phyloP scores from a whole-genome alignment of 1,140 invertebrate genomes.

The Lordiphosa collinella region DNA sequence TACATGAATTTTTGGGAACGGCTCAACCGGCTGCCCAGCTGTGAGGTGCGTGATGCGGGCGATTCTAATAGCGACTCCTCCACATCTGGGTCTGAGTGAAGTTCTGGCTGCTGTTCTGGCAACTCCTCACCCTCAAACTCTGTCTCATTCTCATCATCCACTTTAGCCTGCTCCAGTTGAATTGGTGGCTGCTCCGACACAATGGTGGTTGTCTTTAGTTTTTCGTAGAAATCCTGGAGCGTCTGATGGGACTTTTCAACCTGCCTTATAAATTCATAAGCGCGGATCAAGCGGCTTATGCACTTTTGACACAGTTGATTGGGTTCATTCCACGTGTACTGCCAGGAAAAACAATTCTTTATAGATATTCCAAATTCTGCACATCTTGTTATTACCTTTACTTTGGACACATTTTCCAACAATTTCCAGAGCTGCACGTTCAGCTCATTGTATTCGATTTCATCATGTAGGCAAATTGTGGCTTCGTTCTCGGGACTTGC shows the following conservation, averaged over 20 bases:
- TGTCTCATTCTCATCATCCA: background rate
- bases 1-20: constrained; percentile 28
- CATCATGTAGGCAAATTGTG: constrained; percentile 43
- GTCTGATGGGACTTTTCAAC: constrained; percentile 48
- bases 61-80: background rate
- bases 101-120: background rate
- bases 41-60: background rate
- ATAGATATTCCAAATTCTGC: background rate
- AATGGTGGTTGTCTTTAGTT: background rate
- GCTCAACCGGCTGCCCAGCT: constrained; percentile 31
- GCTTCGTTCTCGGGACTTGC: constrained; percentile 28
- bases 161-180: constrained; percentile 5
- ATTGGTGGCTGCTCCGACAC: background rate
- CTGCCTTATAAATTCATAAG: constrained; percentile 60
- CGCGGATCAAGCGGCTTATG: constrained; percentile 40
- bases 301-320: constrained; percentile 51
- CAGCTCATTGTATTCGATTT: constrained; percentile 54
- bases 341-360: background rate
- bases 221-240: constrained; percentile 19
- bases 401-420: constrained; percentile 46
- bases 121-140: background rate
- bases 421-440: constrained; percentile 50
- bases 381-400: constrained; percentile 33
- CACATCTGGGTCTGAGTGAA: background rate
- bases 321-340: constrained; percentile 25